A percentile compares a stretch with the other conserved stretches of the same genome.
phyloP scores from a whole-genome alignment of 1,140 invertebrate genomes.

The Temnothorax longispinosus region DNA sequence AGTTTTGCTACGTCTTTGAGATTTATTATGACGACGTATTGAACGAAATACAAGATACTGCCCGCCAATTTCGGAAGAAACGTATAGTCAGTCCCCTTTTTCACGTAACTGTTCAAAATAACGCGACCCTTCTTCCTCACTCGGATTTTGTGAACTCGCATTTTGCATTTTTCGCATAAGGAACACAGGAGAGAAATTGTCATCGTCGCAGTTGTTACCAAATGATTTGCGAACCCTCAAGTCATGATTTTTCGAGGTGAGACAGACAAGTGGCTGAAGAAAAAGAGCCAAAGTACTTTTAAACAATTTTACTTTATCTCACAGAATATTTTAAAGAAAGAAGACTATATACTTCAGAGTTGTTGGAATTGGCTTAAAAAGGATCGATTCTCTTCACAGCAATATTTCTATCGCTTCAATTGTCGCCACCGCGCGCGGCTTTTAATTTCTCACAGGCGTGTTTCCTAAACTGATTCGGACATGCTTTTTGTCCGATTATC shows the following conservation, averaged over 20 bases:
- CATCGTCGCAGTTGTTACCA: not conserved
- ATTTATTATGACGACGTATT: conserved; percentile 18
- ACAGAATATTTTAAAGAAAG: not conserved
- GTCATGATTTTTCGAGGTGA: not conserved
- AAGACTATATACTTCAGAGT: not conserved
- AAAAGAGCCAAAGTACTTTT: not conserved
- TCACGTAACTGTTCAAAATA: conserved; percentile 14
- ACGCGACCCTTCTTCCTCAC: not conserved
- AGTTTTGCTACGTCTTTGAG: conserved; percentile 34
- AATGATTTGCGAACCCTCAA: not conserved
- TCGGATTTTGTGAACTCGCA: not conserved
- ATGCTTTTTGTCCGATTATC: not conserved
- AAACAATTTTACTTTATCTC: not conserved
- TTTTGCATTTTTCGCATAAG: conserved; percentile 8
- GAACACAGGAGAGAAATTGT: not conserved
- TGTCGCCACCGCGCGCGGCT: not conserved
- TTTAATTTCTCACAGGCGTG: not conserved
- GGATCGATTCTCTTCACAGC: not conserved
- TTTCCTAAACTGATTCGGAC: not conserved
- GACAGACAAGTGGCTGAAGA: not conserved
- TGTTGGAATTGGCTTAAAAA: not conserved
- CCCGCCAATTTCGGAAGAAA: conserved; percentile 39
- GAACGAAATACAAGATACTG: conserved; percentile 55
- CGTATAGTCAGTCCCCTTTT: conserved; percentile 21
- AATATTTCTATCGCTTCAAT: not conserved